phyloP scores from a whole-genome alignment of 2,113 vertebrate genomes.

The Microcebus murinus region DNA sequence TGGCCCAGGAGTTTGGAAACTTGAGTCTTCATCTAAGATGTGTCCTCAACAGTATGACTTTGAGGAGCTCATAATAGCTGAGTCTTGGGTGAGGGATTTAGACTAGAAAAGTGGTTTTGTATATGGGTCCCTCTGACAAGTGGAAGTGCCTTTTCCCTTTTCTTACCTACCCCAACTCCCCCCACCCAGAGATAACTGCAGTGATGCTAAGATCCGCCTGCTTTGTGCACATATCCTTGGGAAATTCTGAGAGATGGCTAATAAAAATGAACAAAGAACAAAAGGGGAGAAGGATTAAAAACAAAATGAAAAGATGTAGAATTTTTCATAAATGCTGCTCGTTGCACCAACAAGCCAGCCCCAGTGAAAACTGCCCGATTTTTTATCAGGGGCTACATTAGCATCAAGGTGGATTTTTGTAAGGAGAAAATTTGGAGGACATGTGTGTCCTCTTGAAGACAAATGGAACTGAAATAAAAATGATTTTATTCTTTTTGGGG shows the following conservation, averaged over 20 bases:
- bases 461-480: neutral
- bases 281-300: slow-evolving; percentile 11
- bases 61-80: neutral
- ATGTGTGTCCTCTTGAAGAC: neutral
- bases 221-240: slow-evolving; percentile 18
- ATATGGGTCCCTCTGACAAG: neutral
- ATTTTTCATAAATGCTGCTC: slow-evolving; percentile 16
- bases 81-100: neutral
- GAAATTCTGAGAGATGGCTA: slow-evolving; percentile 31
- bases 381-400: neutral
- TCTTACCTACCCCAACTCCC: neutral
- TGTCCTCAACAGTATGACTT: neutral
- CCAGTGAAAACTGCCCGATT: neutral
- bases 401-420: neutral
- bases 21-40: neutral
- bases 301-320: neutral
- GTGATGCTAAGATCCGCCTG: neutral
- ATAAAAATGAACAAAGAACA: slow-evolving; percentile 1
- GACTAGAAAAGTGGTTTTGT: neutral
- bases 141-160: neutral
- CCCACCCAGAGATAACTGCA: neutral
- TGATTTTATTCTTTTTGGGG: neutral
- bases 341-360: neutral
- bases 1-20: neutral
- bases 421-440: slow-evolving; percentile 49